Evolutionary conservation across 1,140 invertebrate species (phyloP), one percentile per base, ranked within the genome.

Genomic region (Glossosoma conforme): DNA sequence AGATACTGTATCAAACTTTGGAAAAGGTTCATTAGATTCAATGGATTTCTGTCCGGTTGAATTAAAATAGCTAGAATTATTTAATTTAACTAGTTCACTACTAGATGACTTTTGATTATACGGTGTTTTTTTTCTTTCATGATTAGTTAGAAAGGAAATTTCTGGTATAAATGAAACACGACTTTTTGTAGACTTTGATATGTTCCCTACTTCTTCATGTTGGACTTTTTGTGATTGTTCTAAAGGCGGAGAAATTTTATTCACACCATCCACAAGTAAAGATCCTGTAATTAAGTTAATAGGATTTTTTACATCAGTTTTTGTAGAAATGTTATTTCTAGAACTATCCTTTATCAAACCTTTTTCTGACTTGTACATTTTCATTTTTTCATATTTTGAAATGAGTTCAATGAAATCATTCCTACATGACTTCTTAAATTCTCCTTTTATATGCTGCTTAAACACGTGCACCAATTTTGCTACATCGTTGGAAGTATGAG

Each of bases 391-490:
- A 47, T 58, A 58, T 37, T 54, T 54, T 21, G 25, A 33, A 36
- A 58, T 33, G 22, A 58, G 52, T 21, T 43, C 28, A 30, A 54
- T 47, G 28, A 54, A 58, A 13, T 58, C 56, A 37, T 58, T 54
- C 41, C 54, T 46, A 32, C 54, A 58, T 9, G 56, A 48, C 18
- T 54, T 52, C 43, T 54, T 46, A 14, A 54, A 21, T 18, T 54
- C 50, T 24, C 56, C 54, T 47, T 58, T 58, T 46, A 50, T 24
- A 51, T 58, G 54, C 22, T 54, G 54, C 0, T 19, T 6, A 54
- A 45, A 58, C 3, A 45, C 22, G 37, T 46, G 44, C 28, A 51
- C 38, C 2, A 58, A 19, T 30, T 38, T 54, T 8, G 30, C 13
- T 10, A 58, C 8, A 46, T 58, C 41, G 9, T 5, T 15, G 2